Evolutionary conservation across 2,113 vertebrate genomes (phyloP).

Genomic region (Mormyrus lacerda): DNA sequence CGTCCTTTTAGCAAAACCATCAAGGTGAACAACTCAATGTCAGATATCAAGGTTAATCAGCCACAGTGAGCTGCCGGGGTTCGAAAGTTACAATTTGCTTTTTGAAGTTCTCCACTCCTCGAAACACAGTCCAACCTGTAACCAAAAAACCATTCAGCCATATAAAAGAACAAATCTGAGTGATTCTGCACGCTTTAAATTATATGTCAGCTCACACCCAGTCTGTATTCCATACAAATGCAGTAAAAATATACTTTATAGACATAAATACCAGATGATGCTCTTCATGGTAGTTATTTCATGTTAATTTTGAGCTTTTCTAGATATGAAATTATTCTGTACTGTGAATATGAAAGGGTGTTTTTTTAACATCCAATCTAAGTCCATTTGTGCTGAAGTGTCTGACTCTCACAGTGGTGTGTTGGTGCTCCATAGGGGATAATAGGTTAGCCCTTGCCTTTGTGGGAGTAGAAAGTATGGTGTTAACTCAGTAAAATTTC

Average conservation of each 20-base stretch:
- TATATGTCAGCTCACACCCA: neutral
- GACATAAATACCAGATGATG: neutral
- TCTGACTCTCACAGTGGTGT: neutral
- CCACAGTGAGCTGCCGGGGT: neutral
- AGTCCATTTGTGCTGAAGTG: neutral
- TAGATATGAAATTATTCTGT: neutral
- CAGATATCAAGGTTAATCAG: neutral
- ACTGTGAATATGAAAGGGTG: neutral
- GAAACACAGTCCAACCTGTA: neutral
- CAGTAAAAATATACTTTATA: neutral
- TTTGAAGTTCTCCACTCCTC: neutral
- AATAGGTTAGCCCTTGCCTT: constrained; percentile 1
- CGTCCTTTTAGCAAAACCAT: neutral
- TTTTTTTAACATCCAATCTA: neutral
- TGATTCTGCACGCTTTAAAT: neutral
- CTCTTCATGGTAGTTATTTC: neutral
- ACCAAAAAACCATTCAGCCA: neutral
- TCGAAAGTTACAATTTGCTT: neutral
- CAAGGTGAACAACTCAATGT: neutral
- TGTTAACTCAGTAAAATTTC: neutral
- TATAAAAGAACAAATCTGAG: neutral
- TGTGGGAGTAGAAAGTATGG: neutral
- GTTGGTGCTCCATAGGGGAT: neutral
- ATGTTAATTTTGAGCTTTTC: neutral
- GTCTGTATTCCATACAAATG: neutral